Conservation (phyloP, 1,140 invertebrate genomes). For the Drosophila trapezifrons region DNA sequence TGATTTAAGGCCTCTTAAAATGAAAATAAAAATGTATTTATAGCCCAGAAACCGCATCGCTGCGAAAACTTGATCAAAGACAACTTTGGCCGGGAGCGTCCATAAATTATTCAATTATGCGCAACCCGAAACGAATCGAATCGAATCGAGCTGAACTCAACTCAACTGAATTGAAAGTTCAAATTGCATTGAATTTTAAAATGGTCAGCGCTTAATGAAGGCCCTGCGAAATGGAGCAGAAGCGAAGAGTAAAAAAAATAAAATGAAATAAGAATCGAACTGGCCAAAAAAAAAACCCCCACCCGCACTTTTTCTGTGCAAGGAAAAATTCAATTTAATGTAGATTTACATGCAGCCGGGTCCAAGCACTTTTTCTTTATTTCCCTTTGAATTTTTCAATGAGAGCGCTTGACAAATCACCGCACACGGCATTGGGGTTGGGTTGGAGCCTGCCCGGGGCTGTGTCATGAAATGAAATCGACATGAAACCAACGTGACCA, state of each 20-base stretch:
- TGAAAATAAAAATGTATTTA: slow-evolving; percentile 17
- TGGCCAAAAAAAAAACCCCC: slow-evolving; percentile 16
- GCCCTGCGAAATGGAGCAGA: slow-evolving; percentile 67
- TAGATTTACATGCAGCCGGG: slow-evolving; percentile 72
- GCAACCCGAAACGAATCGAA: slow-evolving; percentile 51
- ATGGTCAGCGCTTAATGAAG: slow-evolving; percentile 77
- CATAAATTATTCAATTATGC: slow-evolving; percentile 83
- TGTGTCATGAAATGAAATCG: slow-evolving; percentile 81
- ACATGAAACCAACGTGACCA: slow-evolving; percentile 83
- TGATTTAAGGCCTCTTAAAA: not conserved
- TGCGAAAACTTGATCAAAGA: slow-evolving; percentile 61
- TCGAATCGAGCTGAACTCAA: slow-evolving; percentile 40
- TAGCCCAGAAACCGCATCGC: slow-evolving; percentile 17
- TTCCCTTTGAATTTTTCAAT: slow-evolving; percentile 65
- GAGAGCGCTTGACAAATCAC: slow-evolving; percentile 76
- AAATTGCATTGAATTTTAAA: slow-evolving; percentile 81
- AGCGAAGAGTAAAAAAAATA: slow-evolving; percentile 33
- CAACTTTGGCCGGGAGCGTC: slow-evolving; percentile 52
- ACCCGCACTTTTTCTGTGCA: slow-evolving; percentile 30
- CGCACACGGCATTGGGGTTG: slow-evolving; percentile 23
- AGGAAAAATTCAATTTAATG: slow-evolving; percentile 77
- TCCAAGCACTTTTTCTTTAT: slow-evolving; percentile 48
- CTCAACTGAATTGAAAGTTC: slow-evolving; percentile 59
- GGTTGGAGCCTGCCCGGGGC: slow-evolving; percentile 47
- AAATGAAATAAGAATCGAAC: slow-evolving; percentile 31